These are phyloP conservation scores for Drosophila jambulina DNA, from an alignment of 1,140 invertebrate species.

Conservation along the genomic window DNA sequence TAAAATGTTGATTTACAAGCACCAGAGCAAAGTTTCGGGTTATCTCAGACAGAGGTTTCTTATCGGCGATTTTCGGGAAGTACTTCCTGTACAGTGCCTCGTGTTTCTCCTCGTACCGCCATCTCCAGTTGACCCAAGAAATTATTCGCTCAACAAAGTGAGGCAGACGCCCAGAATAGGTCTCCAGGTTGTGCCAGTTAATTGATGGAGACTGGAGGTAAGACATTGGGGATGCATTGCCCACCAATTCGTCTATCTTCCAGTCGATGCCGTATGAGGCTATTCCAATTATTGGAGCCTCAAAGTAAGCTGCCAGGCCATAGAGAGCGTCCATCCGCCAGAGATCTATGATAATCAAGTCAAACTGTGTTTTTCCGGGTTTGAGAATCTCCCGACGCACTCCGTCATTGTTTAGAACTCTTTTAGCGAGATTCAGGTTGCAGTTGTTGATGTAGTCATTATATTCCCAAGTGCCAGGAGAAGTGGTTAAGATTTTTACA, in stretches of 20 bases:
- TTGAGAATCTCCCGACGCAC: slow-evolving; percentile 29
- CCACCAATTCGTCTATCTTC: slow-evolving; percentile 34
- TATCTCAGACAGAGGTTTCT: slow-evolving; percentile 39
- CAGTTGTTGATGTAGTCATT: slow-evolving; percentile 2
- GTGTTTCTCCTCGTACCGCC: slow-evolving; percentile 60
- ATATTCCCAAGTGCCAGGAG: slow-evolving; percentile 1
- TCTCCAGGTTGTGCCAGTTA: background rate
- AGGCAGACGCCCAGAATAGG: slow-evolving; percentile 1
- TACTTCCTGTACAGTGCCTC: slow-evolving; percentile 70
- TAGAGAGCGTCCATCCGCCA: slow-evolving; percentile 26
- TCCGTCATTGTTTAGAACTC: slow-evolving; percentile 22
- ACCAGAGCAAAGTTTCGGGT: slow-evolving; percentile 60
- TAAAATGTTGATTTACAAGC: slow-evolving; percentile 77
- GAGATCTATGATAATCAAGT: slow-evolving; percentile 22
- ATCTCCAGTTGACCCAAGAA: slow-evolving; percentile 69
- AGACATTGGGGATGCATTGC: slow-evolving; percentile 21
- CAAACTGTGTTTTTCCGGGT: slow-evolving; percentile 23
- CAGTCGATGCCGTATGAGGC: slow-evolving; percentile 23
- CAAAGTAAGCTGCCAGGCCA: slow-evolving; percentile 19
- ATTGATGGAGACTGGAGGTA: slow-evolving; percentile 14
- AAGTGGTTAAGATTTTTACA: background rate
- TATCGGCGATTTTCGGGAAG: slow-evolving; percentile 40
- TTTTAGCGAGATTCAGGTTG: slow-evolving; percentile 6
- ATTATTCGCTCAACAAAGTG: slow-evolving; percentile 18
- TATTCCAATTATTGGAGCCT: slow-evolving; percentile 33